Conservation (phyloP, 2,113 vertebrate species). For the Melanostigma gelatinosum region DNA sequence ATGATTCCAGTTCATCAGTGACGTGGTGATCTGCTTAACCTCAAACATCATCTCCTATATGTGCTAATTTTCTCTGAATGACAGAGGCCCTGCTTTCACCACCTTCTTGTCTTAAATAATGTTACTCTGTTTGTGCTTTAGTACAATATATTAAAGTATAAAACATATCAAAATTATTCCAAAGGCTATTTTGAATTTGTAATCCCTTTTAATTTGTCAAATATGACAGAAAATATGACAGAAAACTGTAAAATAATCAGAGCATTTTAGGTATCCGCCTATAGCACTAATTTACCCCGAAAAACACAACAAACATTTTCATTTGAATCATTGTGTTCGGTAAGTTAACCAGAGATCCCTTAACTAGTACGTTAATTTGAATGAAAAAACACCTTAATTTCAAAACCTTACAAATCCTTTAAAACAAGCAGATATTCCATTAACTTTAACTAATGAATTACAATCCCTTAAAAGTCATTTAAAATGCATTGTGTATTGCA, state of each 20-base stretch:
- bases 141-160: neutral
- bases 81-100: neutral
- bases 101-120: neutral
- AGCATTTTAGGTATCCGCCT: neutral
- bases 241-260: neutral
- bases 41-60: neutral
- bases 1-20: conserved; percentile 31
- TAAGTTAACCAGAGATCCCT: neutral
- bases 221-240: neutral
- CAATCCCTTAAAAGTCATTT: neutral
- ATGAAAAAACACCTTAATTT: neutral
- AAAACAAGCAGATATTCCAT: neutral
- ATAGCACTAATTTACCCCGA: neutral
- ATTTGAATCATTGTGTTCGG: neutral
- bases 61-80: neutral
- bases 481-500: neutral
- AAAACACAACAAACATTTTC: neutral
- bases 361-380: neutral
- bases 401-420: too few relatives aligned
- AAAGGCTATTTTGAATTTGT: too few relatives aligned
- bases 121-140: neutral
- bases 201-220: too few relatives aligned
- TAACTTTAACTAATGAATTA: neutral
- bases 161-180: too few relatives aligned
- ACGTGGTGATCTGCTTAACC: conserved; percentile 21